Base-by-base conservation (phyloP, 2,888 invertebrate species). In the Rhingia campestris region DNA sequence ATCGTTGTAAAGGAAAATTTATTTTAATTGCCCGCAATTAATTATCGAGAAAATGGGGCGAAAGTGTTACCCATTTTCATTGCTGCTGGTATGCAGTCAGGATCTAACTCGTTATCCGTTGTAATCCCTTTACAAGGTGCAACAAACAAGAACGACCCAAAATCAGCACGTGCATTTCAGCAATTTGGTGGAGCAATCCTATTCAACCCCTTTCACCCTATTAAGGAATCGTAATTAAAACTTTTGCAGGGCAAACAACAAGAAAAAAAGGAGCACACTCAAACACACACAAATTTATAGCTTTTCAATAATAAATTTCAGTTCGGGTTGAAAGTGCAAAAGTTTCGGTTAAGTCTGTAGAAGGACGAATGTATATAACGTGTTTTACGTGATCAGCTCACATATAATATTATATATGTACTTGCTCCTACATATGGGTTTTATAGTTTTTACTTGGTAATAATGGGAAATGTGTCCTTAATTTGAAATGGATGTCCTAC, bases 1-100 rank as follows among this genome's bases (percentile, higher is more conserved):
- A 81, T 76, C 76, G 61, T 63, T 72, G 66, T 81, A 72, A 54
- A 56, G 66, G 76, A 81, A 70, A 76, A 81, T 76, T 81, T 81
- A 81, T 81, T 76, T 81, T 76, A 81, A 81, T 76, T 76, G 76
- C 81, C 76, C 76, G 37, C 61, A 81, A 81, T 81, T 81, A 81
- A 81, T 81, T 81, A 81, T 81, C 76, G 76, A 76, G 81, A 61
- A 81, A 81, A 76, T 64, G 59, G 70, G 76, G 70, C 64, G 74
- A 80, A 80, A 74, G 59, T 63, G 67, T 56, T 80, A 53, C 79
- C 72, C 74, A 14, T 14, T 35, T 10, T 51, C 6, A 12, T 22
- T 4, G 22, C 22, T 14, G 67, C 43, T 33, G 32, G 14, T 33
- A 35, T 10, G 22, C 22, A 37, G 7, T 9, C 32, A 33, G 39